phyloP scores from a whole-genome alignment of 2,888 invertebrate species.

The Campopleginae sp. region DNA sequence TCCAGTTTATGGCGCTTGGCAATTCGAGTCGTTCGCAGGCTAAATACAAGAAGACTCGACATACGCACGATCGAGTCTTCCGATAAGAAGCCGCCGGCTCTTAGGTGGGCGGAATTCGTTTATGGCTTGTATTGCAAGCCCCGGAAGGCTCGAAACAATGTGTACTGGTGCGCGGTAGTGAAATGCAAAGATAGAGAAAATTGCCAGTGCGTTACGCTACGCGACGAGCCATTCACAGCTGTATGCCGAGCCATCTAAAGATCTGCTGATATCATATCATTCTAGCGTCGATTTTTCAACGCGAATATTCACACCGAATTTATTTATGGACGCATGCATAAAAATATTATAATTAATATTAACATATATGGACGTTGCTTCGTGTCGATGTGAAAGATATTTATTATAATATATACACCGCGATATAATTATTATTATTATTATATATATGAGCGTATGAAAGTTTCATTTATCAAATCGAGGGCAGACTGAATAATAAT shows the following conservation, averaged over 20 bases:
- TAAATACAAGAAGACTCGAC: conserved; percentile 43
- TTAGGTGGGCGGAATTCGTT: conserved; percentile 81
- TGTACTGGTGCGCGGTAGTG: conserved; percentile 55
- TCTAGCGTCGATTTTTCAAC: conserved; percentile 40
- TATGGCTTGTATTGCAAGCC: conserved; percentile 69
- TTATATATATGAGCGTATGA: background rate
- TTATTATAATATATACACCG: background rate
- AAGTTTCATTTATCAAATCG: conserved; percentile 15
- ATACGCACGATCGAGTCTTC: conserved; percentile 66
- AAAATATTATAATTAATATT: conserved; percentile 3
- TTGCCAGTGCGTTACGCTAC: conserved; percentile 68
- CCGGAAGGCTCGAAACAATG: conserved; percentile 72
- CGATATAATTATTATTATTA: background rate
- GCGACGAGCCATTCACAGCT: conserved; percentile 62
- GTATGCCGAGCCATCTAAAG: conserved; percentile 46
- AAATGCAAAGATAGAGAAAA: conserved; percentile 66
- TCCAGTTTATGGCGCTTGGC: conserved; percentile 47
- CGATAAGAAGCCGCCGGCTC: conserved; percentile 69
- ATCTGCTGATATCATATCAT: conserved; percentile 49
- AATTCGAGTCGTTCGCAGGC: conserved; percentile 46
- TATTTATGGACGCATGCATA: conserved; percentile 1
- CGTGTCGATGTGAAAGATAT: background rate
- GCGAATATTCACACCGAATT: conserved; percentile 42
- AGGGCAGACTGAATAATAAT: conserved; percentile 33
- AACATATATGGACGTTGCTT: background rate